Conservation (phyloP, 2,888 invertebrate species). For the Falcaria lacertinaria region DNA sequence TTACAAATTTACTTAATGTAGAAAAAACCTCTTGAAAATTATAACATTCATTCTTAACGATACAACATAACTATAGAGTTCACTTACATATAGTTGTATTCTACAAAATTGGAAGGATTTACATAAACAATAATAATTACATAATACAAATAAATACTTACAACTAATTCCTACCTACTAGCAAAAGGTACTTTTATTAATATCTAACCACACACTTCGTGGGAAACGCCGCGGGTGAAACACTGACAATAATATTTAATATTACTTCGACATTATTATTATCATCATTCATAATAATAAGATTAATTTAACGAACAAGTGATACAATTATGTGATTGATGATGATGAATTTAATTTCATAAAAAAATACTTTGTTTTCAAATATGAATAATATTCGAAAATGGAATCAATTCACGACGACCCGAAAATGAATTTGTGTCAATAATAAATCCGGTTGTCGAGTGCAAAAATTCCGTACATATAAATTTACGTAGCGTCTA, state of each 20-base stretch:
- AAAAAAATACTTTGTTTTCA: too few species aligned
- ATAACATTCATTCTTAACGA: constrained; percentile 68
- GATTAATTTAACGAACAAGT: too few species aligned
- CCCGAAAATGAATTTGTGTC: too few species aligned
- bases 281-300: neutral
- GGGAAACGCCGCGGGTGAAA: constrained; percentile 63
- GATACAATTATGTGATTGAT: too few species aligned
- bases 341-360: too few species aligned
- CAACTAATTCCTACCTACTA: constrained; percentile 53
- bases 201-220: constrained; percentile 49
- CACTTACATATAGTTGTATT: constrained; percentile 5
- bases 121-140: constrained; percentile 50
- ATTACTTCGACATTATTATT: neutral
- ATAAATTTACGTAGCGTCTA: constrained; percentile 10
- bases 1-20: constrained; percentile 66
- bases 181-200: constrained; percentile 74
- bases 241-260: constrained; percentile 15
- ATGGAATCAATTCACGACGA: too few species aligned
- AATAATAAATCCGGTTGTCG: neutral
- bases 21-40: constrained; percentile 61
- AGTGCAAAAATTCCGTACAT: neutral
- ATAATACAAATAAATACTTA: constrained; percentile 77
- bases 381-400: too few species aligned
- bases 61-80: constrained; percentile 38
- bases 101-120: constrained; percentile 42